phyloP scores from a whole-genome alignment of 2,888 invertebrate species.

The Maniola hyperantus region DNA sequence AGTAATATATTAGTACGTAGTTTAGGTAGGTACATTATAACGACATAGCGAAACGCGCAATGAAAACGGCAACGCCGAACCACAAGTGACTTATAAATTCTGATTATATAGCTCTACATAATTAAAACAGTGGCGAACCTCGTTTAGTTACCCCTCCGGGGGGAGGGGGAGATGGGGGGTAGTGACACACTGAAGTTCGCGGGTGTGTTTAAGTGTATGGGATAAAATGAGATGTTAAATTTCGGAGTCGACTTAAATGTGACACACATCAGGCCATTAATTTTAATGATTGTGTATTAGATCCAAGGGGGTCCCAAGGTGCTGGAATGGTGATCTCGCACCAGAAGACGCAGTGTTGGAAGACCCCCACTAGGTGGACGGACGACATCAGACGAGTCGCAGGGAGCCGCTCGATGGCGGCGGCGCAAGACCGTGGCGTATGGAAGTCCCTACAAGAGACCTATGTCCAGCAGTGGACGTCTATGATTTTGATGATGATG shows the following conservation, averaged over 20 bases:
- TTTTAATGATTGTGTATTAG: background rate
- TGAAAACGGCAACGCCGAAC: slow-evolving; percentile 14
- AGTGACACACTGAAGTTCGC: slow-evolving; percentile 11
- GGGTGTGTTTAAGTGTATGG: slow-evolving; percentile 15
- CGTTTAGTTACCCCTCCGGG: slow-evolving; percentile 6
- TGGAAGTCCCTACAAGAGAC: no score
- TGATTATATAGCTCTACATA: slow-evolving; percentile 25
- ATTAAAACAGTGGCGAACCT: slow-evolving; percentile 26
- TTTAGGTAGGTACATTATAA: background rate
- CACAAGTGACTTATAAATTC: slow-evolving; percentile 26
- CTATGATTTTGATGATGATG: no score
- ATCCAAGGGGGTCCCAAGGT: no score
- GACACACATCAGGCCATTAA: background rate
- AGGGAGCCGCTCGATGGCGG: no score
- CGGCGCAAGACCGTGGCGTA: no score
- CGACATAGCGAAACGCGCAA: background rate
- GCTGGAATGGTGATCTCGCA: no score
- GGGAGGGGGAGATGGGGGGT: background rate
- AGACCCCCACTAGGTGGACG: no score
- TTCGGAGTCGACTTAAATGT: background rate
- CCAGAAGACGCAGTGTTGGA: no score
- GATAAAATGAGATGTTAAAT: slow-evolving; percentile 12
- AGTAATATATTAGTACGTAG: no score
- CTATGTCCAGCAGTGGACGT: no score
- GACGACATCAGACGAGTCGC: no score